Conservation (phyloP, 2,888 invertebrate species). For the Dasysyrphus albostriatus region DNA sequence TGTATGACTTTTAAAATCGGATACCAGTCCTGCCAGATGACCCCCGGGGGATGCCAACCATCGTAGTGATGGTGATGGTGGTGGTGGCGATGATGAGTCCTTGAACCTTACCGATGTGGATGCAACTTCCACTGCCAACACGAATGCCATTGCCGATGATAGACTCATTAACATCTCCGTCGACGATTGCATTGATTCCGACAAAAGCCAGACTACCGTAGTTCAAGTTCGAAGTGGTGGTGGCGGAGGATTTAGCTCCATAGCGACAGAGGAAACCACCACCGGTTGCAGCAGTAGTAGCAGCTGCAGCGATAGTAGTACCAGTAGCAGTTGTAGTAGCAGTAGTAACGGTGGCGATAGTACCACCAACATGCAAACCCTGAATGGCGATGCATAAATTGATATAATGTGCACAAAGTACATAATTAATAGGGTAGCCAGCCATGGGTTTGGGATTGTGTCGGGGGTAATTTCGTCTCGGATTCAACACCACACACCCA, state of each 20-base stretch:
- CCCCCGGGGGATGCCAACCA: slow-evolving; percentile 30
- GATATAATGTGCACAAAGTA: slow-evolving; percentile 72
- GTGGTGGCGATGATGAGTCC: slow-evolving; percentile 37
- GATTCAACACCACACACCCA: slow-evolving; percentile 10
- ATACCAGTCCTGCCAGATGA: slow-evolving; percentile 70
- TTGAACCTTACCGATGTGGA: slow-evolving; percentile 45
- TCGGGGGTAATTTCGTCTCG: slow-evolving; percentile 4
- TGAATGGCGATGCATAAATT: slow-evolving; percentile 57
- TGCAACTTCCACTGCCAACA: neutral
- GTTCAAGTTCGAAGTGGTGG: slow-evolving; percentile 21
- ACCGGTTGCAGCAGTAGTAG: slow-evolving; percentile 63
- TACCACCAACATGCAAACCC: slow-evolving; percentile 51
- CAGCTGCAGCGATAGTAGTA: slow-evolving; percentile 55
- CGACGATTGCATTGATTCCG: slow-evolving; percentile 68
- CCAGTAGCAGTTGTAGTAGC: slow-evolving; percentile 22
- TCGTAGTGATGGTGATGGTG: slow-evolving; percentile 19
- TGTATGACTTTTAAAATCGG: slow-evolving; percentile 83
- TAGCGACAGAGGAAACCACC: slow-evolving; percentile 31
- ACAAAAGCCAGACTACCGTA: slow-evolving; percentile 61
- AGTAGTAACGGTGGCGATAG: slow-evolving; percentile 17
- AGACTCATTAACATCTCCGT: slow-evolving; percentile 72
- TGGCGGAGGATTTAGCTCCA: slow-evolving; percentile 24
- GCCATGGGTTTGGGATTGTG: neutral
- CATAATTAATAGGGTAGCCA: slow-evolving; percentile 65
- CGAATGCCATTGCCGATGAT: slow-evolving; percentile 39